Evolutionary conservation across 1,140 invertebrate genomes (phyloP).

Genomic region (Oryctes rhinoceros): DNA sequence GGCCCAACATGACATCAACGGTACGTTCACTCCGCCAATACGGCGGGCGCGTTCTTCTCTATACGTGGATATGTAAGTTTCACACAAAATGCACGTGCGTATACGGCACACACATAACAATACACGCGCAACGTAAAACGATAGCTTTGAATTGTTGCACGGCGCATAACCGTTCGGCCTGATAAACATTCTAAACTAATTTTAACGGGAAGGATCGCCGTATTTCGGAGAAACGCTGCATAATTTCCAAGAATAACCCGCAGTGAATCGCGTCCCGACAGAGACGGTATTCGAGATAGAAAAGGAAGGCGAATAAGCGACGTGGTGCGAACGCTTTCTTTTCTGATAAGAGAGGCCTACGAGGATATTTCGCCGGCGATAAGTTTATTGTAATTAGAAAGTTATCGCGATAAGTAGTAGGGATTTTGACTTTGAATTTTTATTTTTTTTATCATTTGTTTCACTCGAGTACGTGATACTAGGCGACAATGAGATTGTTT

Average conservation of each 20-base stretch:
- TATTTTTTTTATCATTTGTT: no score
- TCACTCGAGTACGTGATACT: no score
- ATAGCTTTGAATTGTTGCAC: no score
- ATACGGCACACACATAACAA: not conserved
- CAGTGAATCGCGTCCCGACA: not conserved
- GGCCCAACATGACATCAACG: not conserved
- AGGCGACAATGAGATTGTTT: no score
- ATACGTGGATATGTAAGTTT: not conserved
- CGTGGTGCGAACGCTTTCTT: no score
- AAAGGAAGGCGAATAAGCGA: no score
- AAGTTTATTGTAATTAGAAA: no score
- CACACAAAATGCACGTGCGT: not conserved
- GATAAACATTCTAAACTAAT: slow-evolving; percentile 15
- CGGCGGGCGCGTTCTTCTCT: not conserved
- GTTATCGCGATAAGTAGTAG: no score
- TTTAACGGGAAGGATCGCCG: not conserved
- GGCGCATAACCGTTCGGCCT: not conserved
- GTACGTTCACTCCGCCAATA: not conserved
- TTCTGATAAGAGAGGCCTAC: no score
- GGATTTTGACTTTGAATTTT: no score
- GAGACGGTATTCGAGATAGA: not conserved
- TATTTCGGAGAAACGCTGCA: slow-evolving; percentile 7
- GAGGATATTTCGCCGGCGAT: no score
- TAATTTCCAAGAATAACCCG: slow-evolving; percentile 10
- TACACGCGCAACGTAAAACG: not conserved